Percentiles rank a stretch among this genome's conserved stretches.
phyloP scores from a whole-genome alignment of 23 tunicate genomes.

The Ascidia mentula region DNA sequence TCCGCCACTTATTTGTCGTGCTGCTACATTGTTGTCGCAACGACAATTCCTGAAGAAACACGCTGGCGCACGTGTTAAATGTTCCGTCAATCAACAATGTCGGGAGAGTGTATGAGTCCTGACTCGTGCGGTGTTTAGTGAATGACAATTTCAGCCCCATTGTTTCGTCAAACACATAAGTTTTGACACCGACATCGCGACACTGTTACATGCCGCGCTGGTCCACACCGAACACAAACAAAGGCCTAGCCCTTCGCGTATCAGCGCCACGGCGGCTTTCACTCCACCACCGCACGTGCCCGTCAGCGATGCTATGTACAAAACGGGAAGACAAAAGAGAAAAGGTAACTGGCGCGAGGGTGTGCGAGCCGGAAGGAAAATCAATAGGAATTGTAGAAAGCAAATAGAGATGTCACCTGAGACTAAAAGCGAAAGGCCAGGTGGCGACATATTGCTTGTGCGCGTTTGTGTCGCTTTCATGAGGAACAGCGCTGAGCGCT shows the following conservation, averaged over 20 bases:
- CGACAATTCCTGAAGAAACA: neutral
- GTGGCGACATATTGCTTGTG: constrained; percentile 26
- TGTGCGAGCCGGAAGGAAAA: constrained; percentile 43
- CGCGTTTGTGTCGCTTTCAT: neutral
- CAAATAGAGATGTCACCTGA: constrained; percentile 43
- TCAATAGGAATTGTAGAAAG: constrained; percentile 58
- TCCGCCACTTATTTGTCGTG: constrained; percentile 3
- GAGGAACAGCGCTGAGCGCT: neutral
- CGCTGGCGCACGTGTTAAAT: neutral
- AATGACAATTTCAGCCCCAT: constrained; percentile 17
- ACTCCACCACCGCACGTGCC: constrained; percentile 14
- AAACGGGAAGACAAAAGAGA: constrained; percentile 10
- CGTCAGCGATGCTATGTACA: constrained; percentile 5
- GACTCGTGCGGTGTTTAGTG: constrained; percentile 14
- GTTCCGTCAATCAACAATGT: constrained; percentile 1
- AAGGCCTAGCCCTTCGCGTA: constrained; percentile 45
- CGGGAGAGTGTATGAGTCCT: neutral
- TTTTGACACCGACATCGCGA: constrained; percentile 28
- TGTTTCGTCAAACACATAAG: constrained; percentile 29
- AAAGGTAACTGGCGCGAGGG: constrained; percentile 13
- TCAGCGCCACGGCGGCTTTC: constrained; percentile 25
- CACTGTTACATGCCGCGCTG: constrained; percentile 37
- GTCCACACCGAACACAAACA: constrained; percentile 30
- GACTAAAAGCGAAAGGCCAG: constrained; percentile 37
- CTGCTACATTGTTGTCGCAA: neutral